A percentile compares a stretch with the other conserved stretches of the same genome.
These are phyloP conservation scores for Phycodurus eques DNA, from an alignment of 2,113 vertebrate species.

Conservation along the genomic window DNA sequence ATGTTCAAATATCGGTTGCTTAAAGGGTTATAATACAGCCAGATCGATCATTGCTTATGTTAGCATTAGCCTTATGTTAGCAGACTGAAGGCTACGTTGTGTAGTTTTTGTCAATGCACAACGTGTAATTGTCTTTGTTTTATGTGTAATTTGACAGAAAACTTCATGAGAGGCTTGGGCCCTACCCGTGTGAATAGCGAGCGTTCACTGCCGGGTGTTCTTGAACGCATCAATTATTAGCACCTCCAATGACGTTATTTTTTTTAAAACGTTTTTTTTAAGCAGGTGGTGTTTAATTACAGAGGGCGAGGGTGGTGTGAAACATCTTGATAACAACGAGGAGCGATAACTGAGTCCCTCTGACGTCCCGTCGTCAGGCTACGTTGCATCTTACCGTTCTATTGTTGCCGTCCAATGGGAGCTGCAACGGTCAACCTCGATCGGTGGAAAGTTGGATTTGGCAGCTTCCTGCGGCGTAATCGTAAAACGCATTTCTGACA, in stretches of 20 bases:
- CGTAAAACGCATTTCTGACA: neutral
- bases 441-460: neutral
- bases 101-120: too few relatives aligned
- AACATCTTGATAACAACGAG: conserved; percentile 43
- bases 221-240: neutral
- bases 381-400: neutral
- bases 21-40: too few relatives aligned
- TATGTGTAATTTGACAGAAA: too few relatives aligned
- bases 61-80: too few relatives aligned
- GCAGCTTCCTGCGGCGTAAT: neutral
- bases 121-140: too few relatives aligned
- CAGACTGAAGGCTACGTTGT: too few relatives aligned
- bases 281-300: conserved; percentile 54
- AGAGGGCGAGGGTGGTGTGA: conserved; percentile 34
- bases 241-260: neutral
- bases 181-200: too few relatives aligned
- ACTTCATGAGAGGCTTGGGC: too few relatives aligned
- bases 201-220: too few relatives aligned
- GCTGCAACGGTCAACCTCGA: neutral
- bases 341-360: conserved; percentile 33
- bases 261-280: conserved; percentile 14
- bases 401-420: neutral
- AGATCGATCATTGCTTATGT: too few relatives aligned
- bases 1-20: too few relatives aligned
- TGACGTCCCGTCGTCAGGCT: neutral